Evolutionary conservation across 2,888 invertebrate genomes (phyloP).

Genomic region (Sabatieria punctata): DNA sequence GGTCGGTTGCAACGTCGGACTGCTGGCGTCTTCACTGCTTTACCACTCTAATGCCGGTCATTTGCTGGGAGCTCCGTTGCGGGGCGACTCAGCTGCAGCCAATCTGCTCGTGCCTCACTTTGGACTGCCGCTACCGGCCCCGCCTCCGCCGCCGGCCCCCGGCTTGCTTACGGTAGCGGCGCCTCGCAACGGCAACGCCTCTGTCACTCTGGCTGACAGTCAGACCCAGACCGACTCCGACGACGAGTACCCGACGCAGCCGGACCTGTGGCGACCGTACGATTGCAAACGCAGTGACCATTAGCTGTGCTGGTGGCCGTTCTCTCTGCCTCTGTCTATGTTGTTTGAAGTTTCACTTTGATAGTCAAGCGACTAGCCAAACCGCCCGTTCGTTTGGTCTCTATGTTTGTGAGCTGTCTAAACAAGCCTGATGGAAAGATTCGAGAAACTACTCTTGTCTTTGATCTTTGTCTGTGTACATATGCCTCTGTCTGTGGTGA

Average conservation of each 20-base stretch:
- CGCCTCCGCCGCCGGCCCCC: slow-evolving; percentile 10
- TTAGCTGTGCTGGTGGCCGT: too few relatives aligned
- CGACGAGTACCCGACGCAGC: background rate
- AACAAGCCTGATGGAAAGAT: too few relatives aligned
- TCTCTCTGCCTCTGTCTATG: too few relatives aligned
- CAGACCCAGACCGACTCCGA: slow-evolving; percentile 5
- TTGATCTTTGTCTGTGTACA: too few relatives aligned
- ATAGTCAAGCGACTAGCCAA: too few relatives aligned
- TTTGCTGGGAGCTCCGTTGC: background rate
- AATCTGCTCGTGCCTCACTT: background rate
- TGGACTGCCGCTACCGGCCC: background rate
- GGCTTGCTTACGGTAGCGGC: slow-evolving; percentile 11
- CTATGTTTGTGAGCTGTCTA: too few relatives aligned
- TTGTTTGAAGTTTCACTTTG: too few relatives aligned
- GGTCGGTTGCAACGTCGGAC: background rate
- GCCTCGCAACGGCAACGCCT: slow-evolving; percentile 15
- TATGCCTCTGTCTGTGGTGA: too few relatives aligned
- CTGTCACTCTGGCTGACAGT: slow-evolving; percentile 13
- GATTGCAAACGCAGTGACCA: too few relatives aligned
- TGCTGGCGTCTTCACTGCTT: background rate
- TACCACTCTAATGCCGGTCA: background rate
- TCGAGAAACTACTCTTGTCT: too few relatives aligned
- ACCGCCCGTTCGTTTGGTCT: too few relatives aligned
- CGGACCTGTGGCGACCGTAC: background rate
- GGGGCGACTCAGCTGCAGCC: background rate